Percentiles rank a stretch among this genome's conserved stretches.
Evolutionary conservation across 2,797 vertebrate species (phyloP).

Genomic region (Sebastes wilsoni): DNA sequence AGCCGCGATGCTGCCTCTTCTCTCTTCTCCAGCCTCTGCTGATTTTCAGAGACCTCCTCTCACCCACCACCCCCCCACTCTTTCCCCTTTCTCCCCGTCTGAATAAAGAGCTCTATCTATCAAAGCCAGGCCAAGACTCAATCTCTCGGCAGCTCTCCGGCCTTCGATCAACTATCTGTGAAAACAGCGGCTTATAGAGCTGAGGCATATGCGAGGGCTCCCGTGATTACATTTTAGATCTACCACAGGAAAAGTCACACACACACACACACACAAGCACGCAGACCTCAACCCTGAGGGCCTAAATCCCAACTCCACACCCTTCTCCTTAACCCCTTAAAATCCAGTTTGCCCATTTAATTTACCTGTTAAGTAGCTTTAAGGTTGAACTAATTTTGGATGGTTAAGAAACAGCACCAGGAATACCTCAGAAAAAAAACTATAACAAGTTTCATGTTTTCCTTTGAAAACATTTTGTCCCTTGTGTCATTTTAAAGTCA

Average conservation of each 20-base stretch:
- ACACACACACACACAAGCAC: constrained; percentile 14
- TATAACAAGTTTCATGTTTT: background rate
- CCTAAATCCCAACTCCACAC: constrained; percentile 1
- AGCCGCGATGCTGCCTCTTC: constrained; percentile 51
- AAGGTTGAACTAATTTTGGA: background rate
- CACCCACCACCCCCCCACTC: background rate
- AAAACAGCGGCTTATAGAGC: constrained; percentile 64
- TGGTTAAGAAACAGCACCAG: background rate
- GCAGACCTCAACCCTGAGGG: background rate
- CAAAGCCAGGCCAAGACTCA: constrained; percentile 66
- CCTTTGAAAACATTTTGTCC: background rate
- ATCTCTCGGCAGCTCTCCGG: constrained; percentile 54
- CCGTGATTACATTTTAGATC: constrained; percentile 63
- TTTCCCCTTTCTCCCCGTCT: constrained; percentile 35
- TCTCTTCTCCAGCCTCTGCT: constrained; percentile 55
- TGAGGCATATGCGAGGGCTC: constrained; percentile 44
- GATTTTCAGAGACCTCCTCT: constrained; percentile 42
- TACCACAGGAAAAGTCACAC: constrained; percentile 28
- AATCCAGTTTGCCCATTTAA: background rate
- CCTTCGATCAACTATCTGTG: constrained; percentile 68
- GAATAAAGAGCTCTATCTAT: constrained; percentile 75
- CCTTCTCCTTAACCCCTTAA: background rate
- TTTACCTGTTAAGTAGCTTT: constrained; percentile 6
- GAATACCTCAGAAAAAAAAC: background rate
- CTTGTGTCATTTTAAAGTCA: background rate